Percentiles rank a stretch among this genome's conserved stretches.
These are phyloP conservation scores for Drosophila cardini DNA, from an alignment of 1,140 invertebrate genomes.

Conservation along the genomic window DNA sequence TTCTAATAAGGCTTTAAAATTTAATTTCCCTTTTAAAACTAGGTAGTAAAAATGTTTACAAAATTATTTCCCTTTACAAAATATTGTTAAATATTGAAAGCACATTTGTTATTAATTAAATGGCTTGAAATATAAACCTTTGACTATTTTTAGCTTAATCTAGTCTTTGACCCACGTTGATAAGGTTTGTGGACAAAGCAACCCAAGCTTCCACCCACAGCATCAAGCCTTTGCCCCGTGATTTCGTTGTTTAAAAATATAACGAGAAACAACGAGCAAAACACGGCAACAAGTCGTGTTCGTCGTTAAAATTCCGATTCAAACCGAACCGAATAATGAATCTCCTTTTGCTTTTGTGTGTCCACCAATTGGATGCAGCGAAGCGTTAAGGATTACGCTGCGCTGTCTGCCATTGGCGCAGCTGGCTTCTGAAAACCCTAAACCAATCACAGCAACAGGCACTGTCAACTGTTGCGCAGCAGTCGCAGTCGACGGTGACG, in stretches of 20 bases:
- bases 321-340: background rate
- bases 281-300: constrained; percentile 63
- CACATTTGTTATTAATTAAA: no score
- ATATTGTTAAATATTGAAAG: no score
- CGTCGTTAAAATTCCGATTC: background rate
- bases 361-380: constrained; percentile 51
- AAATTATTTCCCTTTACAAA: background rate
- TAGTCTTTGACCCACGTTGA: background rate
- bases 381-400: constrained; percentile 51
- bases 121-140: no score
- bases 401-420: constrained; percentile 55
- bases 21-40: background rate
- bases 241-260: constrained; percentile 44
- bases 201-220: background rate
- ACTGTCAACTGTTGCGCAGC: constrained; percentile 39
- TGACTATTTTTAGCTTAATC: background rate
- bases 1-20: background rate
- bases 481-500: constrained; percentile 9
- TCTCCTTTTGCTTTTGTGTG: constrained; percentile 15
- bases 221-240: constrained; percentile 68
- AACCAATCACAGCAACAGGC: constrained; percentile 71
- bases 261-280: constrained; percentile 1
- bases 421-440: background rate
- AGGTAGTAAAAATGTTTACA: background rate
- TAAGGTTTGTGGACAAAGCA: background rate